Base-by-base conservation (phyloP, 1,140 invertebrate genomes). In the Cataglyphis hispanica region DNA sequence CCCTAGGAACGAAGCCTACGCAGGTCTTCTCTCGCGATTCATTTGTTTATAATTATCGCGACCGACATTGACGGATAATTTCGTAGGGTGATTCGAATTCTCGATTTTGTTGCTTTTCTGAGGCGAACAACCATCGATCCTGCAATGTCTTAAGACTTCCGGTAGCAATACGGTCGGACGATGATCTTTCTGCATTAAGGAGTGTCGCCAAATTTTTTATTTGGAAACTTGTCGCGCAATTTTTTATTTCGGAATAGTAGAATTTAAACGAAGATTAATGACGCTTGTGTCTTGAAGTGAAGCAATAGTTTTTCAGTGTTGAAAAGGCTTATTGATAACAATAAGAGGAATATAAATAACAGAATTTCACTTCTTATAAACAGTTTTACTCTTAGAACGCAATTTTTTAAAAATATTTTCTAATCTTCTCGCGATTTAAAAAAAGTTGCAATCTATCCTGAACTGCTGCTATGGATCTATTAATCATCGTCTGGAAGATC, bases 11-110 rank as follows among this genome's bases (percentile, higher is more conserved):
- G 70, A 84, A 66, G 50, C 76, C 60, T 50, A 50, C 46, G 46
- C 46, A 50, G 16, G 46, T 50, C 46, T 85, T 63, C 77, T 63
- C 77, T 70, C 67, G 22, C 43, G 66, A 70, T 67, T 56, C 69
- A 60, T 89, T 76, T 89, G 58, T 74, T 83, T 87, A 87, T 87
- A 89, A 87, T 89, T 72, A 63, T 80, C 61, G 88, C 34, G 43
- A 16, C 50, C 85, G 76, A 74, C 27, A 1, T 67, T 50, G 75
- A 80, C 56, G 69, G 50, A 81, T 80, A 74, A 85, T 83, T 74
- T 88, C 58, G 84, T 83, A 83, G 64, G 34, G 58, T 27, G 63
- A 86, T 58, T 58, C 50, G 56, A 63, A 37, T 19, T 88, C 66
- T 25, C n/a, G 40, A 31, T 74, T 56, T 72, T 43, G 3, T 72